These are phyloP conservation scores for Tragulus kanchil DNA, from an alignment of 2,113 vertebrate species.

Conservation along the genomic window DNA sequence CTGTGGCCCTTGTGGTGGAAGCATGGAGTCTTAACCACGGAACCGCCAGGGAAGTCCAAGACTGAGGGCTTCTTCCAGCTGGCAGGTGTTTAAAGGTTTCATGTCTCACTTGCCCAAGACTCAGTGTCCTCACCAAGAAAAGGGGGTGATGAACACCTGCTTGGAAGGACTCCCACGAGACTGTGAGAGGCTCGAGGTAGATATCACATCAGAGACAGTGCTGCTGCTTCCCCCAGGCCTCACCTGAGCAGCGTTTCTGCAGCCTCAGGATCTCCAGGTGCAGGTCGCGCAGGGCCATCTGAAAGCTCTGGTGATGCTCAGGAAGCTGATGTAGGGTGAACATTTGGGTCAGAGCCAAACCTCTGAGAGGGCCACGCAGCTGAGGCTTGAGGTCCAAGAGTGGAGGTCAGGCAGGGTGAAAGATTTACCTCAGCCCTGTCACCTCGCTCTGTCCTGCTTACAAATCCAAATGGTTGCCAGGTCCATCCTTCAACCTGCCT, in stretches of 20 bases:
- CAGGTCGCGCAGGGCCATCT: slow-evolving; percentile 94
- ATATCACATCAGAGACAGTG: neutral
- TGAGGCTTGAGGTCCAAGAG: slow-evolving; percentile 1
- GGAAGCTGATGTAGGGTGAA: slow-evolving; percentile 87
- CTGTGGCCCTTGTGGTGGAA: neutral
- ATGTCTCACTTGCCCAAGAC: neutral
- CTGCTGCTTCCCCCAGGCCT: slow-evolving; percentile 32
- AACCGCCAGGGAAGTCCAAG: neutral
- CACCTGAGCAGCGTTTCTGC: slow-evolving; percentile 98
- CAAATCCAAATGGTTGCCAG: neutral
- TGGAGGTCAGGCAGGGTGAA: neutral
- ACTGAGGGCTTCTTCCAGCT: neutral
- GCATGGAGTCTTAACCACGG: neutral
- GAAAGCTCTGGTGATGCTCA: slow-evolving; percentile 97
- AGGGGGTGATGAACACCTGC: neutral
- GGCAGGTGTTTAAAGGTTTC: neutral
- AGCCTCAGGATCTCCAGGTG: slow-evolving; percentile 97
- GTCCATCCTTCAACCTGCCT: neutral
- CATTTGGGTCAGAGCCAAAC: neutral
- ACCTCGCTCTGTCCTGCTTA: neutral
- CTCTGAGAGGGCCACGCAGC: neutral
- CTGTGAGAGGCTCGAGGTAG: neutral
- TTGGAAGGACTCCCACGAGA: too few species aligned
- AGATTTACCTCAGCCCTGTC: neutral
- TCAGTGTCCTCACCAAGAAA: slow-evolving; percentile 3